Conservation (phyloP, 2,797 vertebrate genomes). For the Semotilus atromaculatus region DNA sequence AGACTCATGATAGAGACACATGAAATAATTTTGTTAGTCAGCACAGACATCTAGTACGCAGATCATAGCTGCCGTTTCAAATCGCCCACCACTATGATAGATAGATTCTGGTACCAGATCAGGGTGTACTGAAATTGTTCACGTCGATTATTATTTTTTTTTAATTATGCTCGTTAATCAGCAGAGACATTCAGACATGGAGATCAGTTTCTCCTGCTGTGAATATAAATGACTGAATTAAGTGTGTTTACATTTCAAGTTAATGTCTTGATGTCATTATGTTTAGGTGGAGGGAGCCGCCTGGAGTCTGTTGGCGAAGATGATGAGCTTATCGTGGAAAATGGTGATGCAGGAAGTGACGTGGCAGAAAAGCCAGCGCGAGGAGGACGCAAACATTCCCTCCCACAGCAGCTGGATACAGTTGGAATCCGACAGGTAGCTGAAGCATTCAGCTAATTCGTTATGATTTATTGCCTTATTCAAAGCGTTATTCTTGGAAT, state of each 20-base stretch:
- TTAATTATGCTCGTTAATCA: constrained; percentile 4
- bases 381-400: constrained; percentile 90
- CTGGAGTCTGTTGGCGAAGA: constrained; percentile 95
- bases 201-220: background rate
- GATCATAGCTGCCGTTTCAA: too few species aligned
- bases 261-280: background rate
- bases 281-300: constrained; percentile 83
- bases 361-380: constrained; percentile 79
- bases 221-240: constrained; percentile 1
- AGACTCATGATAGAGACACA: too few species aligned
- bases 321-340: constrained; percentile 90
- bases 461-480: background rate
- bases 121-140: constrained; percentile 3
- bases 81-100: background rate
- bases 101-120: background rate
- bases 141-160: background rate
- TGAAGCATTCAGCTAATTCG: background rate
- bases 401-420: constrained; percentile 90
- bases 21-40: too few species aligned
- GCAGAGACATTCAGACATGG: background rate
- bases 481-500: background rate
- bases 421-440: constrained; percentile 86
- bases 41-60: too few species aligned
- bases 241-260: background rate
- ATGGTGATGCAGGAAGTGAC: constrained; percentile 76